Evolutionary conservation across 2,113 vertebrate genomes (phyloP).

Genomic region (Sphyrna mokarran): DNA sequence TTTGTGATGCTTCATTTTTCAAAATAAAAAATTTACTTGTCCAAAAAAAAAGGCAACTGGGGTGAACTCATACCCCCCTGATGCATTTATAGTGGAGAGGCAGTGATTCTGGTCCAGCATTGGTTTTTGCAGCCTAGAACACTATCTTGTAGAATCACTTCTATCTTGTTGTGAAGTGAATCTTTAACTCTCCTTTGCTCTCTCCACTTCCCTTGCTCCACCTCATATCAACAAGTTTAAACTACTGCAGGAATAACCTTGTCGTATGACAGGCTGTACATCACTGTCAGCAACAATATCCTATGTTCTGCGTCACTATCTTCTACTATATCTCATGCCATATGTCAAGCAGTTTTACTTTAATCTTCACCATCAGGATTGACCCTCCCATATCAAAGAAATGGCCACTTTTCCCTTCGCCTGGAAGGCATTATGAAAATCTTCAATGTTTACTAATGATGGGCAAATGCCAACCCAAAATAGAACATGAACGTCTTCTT

Average conservation of each 20-base stretch:
- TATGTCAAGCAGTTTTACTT: slow-evolving; percentile 13
- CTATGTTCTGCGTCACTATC: neutral
- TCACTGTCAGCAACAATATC: slow-evolving; percentile 7
- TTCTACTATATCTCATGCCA: neutral
- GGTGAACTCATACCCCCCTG: neutral
- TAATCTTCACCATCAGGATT: neutral
- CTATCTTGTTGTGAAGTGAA: neutral
- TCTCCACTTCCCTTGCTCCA: neutral
- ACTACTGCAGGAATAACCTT: slow-evolving; percentile 26
- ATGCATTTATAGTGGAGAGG: neutral
- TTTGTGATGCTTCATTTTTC: too few species aligned
- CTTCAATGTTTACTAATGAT: neutral
- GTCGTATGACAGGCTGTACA: neutral
- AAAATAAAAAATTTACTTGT: too few species aligned
- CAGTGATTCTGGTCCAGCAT: neutral
- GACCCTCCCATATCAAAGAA: neutral
- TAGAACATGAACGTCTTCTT: neutral
- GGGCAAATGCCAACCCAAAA: neutral
- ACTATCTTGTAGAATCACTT: neutral
- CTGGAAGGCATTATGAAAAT: neutral
- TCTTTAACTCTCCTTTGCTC: neutral
- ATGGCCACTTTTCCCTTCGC: neutral
- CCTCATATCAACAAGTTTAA: neutral
- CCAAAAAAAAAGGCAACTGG: neutral
- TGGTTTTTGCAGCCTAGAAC: neutral